Conservation (phyloP, 2,888 invertebrate species). For the Xestia rhomboidea region DNA sequence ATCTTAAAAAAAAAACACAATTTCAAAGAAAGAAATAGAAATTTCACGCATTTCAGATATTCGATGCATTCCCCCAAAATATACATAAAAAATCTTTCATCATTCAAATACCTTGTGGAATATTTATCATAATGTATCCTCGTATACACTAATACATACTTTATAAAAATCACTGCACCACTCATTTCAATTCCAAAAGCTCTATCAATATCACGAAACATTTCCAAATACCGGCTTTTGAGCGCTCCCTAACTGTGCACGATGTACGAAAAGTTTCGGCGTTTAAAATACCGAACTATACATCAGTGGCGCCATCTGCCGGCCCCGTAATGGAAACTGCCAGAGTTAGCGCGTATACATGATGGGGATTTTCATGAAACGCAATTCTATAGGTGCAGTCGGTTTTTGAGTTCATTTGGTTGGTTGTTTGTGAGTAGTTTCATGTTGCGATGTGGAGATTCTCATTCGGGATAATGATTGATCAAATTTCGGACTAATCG, state of each 20-base stretch:
- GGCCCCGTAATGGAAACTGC: conserved; percentile 66
- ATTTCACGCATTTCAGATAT: neutral
- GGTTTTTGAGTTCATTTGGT: conserved; percentile 19
- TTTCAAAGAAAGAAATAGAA: neutral
- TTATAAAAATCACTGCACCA: conserved; percentile 26
- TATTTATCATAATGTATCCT: conserved; percentile 7
- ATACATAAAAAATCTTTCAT: neutral
- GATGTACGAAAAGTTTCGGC: conserved; percentile 56
- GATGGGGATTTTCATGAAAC: conserved; percentile 50
- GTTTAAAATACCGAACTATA: conserved; percentile 57
- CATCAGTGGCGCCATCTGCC: conserved; percentile 69
- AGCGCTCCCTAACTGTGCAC: conserved; percentile 37
- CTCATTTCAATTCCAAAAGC: conserved; percentile 46
- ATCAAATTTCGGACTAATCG: neutral
- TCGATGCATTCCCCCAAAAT: neutral
- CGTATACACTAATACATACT: neutral
- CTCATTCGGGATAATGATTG: neutral
- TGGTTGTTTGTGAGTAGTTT: conserved; percentile 1
- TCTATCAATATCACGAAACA: conserved; percentile 51
- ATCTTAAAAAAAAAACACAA: no score
- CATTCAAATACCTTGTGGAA: neutral
- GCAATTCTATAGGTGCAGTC: conserved; percentile 28
- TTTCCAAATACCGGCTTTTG: conserved; percentile 35
- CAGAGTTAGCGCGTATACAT: conserved; percentile 56
- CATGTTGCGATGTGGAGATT: neutral